Base-by-base conservation (phyloP, 2,113 vertebrate genomes). In the Tenebrosternarchus preto region DNA sequence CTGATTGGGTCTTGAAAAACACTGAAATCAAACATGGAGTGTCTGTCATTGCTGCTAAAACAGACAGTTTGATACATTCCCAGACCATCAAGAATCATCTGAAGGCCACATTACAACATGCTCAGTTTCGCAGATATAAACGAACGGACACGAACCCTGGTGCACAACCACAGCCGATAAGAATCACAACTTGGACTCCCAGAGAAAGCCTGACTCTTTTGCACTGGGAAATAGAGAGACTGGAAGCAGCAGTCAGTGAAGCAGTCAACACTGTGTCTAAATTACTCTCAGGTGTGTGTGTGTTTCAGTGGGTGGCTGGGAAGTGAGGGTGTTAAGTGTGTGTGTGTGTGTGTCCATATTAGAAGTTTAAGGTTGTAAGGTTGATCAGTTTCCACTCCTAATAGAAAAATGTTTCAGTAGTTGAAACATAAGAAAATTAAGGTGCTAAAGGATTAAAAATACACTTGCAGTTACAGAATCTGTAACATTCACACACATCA, bases 121-220 rank as follows among this genome's bases (percentile, higher is more conserved):
- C 67, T 63, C 39, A 1, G 24, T 56, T 53, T 7, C 68, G 0
- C 31, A 86, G 76, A 24, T 70, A 20, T 64, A 84, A 59, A 77
- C 87, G 76, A 56, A 57, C 63, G 27, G 25, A 57, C 25, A 75
- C 6, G 25, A 22, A 24, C n/a, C n/a, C n/a, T n/a, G n/a, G n/a
- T 7, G 36, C 80, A 5, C 19, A n/a, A 22, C 85, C 77, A 0
- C 88, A 90, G 83, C 91, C 92, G 85, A 92, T 95, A 78, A 91
- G 92, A 80, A 92, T 95, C 68, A 84, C 39, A 29, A 90, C 73
- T 46, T 94, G 92, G 94, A 85, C 85, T 25, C 46, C 76, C 0
- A 74, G 16, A 67, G 89, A 91, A 76, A 90, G 83, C 22, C 43
- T 46, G 5, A 5, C 3, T 61, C 84, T 92, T 25, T 86, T 87